Base-by-base conservation (phyloP, 2,113 vertebrate genomes). In the Anolis carolinensis region DNA sequence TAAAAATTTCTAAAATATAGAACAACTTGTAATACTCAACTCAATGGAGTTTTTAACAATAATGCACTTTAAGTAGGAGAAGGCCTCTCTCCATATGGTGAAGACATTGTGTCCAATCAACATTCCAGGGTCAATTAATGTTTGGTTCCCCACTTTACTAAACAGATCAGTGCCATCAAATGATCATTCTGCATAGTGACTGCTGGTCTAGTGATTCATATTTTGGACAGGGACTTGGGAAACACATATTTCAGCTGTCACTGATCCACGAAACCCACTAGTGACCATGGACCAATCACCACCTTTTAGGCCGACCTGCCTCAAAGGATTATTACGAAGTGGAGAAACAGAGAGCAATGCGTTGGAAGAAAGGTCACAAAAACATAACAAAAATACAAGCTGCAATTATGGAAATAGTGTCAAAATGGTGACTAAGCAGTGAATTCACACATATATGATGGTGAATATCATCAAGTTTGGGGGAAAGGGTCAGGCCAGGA, bases 31-130 rank as follows among this genome's bases (percentile, higher is more conserved):
- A 25, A 62, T 78, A 55, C n/a, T 68, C 0, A 0, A 39, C 23
- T n/a, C 63, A 2, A 0, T 0, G 50, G 74, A 8, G 0, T 23
- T 21, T 0, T 3, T 67, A 81, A 81, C 27, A 20, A 5, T 14
- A 44, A 44, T 44, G 44, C 30, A 59, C 52, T 59, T 52, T 63
- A 62, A 62, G 0, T 13, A 72, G 27, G 11, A 70, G 39, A 83
- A 72, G 68, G 50, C 3, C 36, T 67, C 27, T 67, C 13, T 48
- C 36, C 62, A 65, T 32, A 16, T 10, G 30, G 30, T 20, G 8
- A 59, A 23, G 13, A 62, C 23, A 32, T 80, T 44, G 14, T 65
- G 27, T 39, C 10, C 23, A 2, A 65, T 68, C 2, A 79, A 70
- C 50, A n/a, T 32, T 5, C 62, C 34, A 25, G 34, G 44, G 67